Evolutionary conservation across 2,888 invertebrate species (phyloP).

Genomic region (Bombylius discolor): DNA sequence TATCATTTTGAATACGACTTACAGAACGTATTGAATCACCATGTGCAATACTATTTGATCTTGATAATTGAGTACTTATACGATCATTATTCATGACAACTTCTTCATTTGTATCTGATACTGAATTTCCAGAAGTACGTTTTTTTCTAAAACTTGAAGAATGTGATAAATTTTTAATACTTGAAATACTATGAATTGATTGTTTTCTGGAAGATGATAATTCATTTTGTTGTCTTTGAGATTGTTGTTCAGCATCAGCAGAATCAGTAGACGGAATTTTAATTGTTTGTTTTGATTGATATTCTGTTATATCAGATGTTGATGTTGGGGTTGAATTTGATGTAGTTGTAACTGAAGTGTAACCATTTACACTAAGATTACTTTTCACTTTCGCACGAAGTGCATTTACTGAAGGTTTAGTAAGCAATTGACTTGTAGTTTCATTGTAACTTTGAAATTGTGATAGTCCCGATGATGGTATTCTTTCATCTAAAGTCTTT

Average conservation of each 20-base stretch:
- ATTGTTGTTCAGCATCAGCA: constrained; percentile 6
- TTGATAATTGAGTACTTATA: constrained; percentile 48
- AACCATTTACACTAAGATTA: not conserved
- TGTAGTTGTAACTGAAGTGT: not conserved
- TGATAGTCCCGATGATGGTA: constrained; percentile 19
- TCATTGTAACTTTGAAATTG: not conserved
- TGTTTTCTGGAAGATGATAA: constrained; percentile 10
- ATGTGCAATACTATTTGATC: constrained; percentile 30
- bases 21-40: constrained; percentile 48
- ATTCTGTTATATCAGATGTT: not conserved
- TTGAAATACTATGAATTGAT: constrained; percentile 33
- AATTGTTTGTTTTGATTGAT: not conserved
- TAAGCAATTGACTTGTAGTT: not conserved
- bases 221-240: constrained; percentile 6
- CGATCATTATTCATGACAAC: constrained; percentile 55
- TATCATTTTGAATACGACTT: constrained; percentile 61
- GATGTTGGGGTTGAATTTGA: not conserved
- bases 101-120: constrained; percentile 32
- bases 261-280: not conserved
- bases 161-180: constrained; percentile 56
- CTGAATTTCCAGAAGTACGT: constrained; percentile 39
- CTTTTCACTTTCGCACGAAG: not conserved
- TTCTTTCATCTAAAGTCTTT: constrained; percentile 32
- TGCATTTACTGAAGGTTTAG: not conserved
- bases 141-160: constrained; percentile 56